These are phyloP conservation scores for Calliopsis andreniformis DNA, from an alignment of 1,140 invertebrate genomes.

Conservation along the genomic window DNA sequence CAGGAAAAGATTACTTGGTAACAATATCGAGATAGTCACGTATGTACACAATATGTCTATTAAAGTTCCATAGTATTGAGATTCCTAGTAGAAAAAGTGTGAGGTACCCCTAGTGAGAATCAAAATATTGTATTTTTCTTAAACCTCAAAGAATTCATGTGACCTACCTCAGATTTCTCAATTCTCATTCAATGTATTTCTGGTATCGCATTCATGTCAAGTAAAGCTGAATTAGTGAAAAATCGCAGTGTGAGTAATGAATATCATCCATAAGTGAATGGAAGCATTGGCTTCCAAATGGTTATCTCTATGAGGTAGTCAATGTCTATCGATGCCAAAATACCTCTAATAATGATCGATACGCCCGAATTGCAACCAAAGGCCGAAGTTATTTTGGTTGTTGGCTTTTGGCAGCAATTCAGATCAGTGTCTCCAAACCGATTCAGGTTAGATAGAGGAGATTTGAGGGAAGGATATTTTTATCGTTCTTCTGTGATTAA, in stretches of 20 bases:
- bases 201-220: no score
- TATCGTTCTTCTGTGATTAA: not conserved
- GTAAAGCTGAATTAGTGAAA: no score
- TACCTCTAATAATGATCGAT: constrained; percentile 15
- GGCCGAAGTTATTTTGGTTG: not conserved
- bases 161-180: no score
- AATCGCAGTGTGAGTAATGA: constrained; percentile 3
- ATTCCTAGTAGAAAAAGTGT: no score
- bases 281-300: not conserved
- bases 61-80: no score
- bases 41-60: no score
- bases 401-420: constrained; percentile 29
- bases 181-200: no score
- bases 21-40: no score
- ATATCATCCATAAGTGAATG: not conserved
- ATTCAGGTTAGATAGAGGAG: not conserved
- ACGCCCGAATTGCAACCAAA: constrained; percentile 15
- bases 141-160: no score
- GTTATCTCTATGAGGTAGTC: not conserved
- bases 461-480: not conserved
- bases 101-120: no score
- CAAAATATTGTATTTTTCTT: no score
- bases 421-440: constrained; percentile 3
- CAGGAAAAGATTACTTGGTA: no score
- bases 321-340: constrained; percentile 17